Base-by-base conservation (phyloP, 1,140 invertebrate genomes). In the Drosophila ercepeae region DNA sequence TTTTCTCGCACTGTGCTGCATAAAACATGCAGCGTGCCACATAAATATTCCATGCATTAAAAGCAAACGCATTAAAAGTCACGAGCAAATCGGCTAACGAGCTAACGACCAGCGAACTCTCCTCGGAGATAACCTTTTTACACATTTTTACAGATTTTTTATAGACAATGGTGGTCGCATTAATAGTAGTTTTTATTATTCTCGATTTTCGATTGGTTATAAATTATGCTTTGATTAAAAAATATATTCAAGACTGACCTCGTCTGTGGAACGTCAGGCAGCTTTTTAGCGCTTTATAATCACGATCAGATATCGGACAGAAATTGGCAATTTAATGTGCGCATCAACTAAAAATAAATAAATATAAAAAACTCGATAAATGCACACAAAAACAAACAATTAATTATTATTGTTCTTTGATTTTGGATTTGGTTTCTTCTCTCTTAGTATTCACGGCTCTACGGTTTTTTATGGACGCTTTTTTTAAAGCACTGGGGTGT, bases 331-430 rank as follows among this genome's bases (percentile, higher is more conserved):
- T 83, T 84, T 84, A 81, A 86, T 84, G 81, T 55, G 72, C 81
- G 61, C 81, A 84, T 79, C 76, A 54, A 81, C 76, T 86, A 86
- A 81, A 84, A 86, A 86, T 84, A 84, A 86, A 84, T 81, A 86
- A 64, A 83, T 67, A 42, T 42, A 27, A 49, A 49, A 49, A 42
- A 49, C 36, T 54, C 48, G 36, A 75, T 75, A 71, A 65, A 71
- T 75, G 32, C 49, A 55, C 29, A 50, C 49, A 23, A 50, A 44
- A 53, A 63, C 57, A 61, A 63, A 72, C 57, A 53, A 72, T 72
- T 72, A 72, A 72, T 72, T 72, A 63, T 72, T 72, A 41, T 61
- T 72, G 41, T 44, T 65, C 36, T 14, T 29, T 21, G 29, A 29
- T 44, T 64, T 32, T 44, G 13, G 13, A 11, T 13, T 2, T 29